These are phyloP conservation scores for Perizoma flavofasciatum DNA, from an alignment of 2,888 invertebrate species.

Conservation along the genomic window DNA sequence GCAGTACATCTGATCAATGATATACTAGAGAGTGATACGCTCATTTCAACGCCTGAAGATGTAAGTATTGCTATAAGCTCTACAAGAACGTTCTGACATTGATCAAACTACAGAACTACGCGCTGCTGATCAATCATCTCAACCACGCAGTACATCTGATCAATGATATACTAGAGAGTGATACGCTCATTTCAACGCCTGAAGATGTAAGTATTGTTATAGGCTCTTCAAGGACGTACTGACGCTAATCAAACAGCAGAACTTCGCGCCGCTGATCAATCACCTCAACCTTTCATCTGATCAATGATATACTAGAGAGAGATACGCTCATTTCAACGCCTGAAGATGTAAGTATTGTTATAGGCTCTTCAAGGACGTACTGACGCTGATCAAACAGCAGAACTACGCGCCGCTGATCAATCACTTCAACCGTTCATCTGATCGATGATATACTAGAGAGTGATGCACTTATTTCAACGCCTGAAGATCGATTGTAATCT, in stretches of 20 bases:
- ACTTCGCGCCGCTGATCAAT: constrained; percentile 92
- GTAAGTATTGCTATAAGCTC: constrained; percentile 82
- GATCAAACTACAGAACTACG: constrained; percentile 93
- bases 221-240: constrained; percentile 94
- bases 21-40: constrained; percentile 94
- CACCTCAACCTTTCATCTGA: constrained; percentile 96
- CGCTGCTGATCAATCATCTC: constrained; percentile 92
- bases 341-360: constrained; percentile 87
- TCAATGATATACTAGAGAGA: constrained; percentile 95
- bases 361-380: constrained; percentile 93
- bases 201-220: constrained; percentile 87
- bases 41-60: constrained; percentile 94
- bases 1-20: constrained; percentile 94
- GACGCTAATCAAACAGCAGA: constrained; percentile 92
- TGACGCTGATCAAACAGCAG: constrained; percentile 93
- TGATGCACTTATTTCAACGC: constrained; percentile 93
- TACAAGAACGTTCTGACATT: constrained; percentile 96
- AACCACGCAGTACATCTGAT: constrained; percentile 95
- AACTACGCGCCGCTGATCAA: constrained; percentile 93
- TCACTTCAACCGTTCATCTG: constrained; percentile 95
- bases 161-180: constrained; percentile 94
- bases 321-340: constrained; percentile 94
- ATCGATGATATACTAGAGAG: constrained; percentile 95
- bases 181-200: constrained; percentile 93
- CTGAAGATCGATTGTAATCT: constrained; percentile 85